Conservation (phyloP, 2,888 invertebrate species). For the Fabriciana adippe region DNA sequence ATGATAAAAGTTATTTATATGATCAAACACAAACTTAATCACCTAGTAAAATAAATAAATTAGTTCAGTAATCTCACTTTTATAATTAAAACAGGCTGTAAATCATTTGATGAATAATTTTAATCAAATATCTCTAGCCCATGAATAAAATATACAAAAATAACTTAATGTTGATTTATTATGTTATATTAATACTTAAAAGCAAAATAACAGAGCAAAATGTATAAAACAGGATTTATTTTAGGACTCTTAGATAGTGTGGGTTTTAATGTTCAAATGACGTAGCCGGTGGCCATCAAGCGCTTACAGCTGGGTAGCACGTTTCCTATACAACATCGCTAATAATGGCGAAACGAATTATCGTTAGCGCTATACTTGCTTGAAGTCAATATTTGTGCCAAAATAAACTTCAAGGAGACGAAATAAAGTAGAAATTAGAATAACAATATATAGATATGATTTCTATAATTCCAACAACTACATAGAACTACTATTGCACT, state of each 20-base stretch:
- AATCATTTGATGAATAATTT: too few relatives aligned
- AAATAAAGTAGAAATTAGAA: conserved; percentile 26
- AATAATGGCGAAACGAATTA: conserved; percentile 51
- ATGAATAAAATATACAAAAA: too few relatives aligned
- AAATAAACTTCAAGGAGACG: conserved; percentile 25
- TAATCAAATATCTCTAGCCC: too few relatives aligned
- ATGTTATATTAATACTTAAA: neutral
- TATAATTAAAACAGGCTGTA: too few relatives aligned
- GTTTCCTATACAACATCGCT: conserved; percentile 49
- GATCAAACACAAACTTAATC: too few relatives aligned
- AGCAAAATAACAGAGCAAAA: neutral
- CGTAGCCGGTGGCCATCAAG: conserved; percentile 41
- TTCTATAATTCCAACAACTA: conserved; percentile 36
- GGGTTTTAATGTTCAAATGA: conserved; percentile 37
- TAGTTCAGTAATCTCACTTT: too few relatives aligned
- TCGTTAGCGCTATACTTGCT: conserved; percentile 46
- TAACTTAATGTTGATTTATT: too few relatives aligned
- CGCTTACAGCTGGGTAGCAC: conserved; percentile 44
- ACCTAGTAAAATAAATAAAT: too few relatives aligned
- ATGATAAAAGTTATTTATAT: too few relatives aligned
- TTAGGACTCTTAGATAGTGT: conserved; percentile 22
- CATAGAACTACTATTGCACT: conserved; percentile 32
- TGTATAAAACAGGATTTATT: conserved; percentile 20
- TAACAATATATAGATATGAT: conserved; percentile 17
- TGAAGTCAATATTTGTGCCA: conserved; percentile 20